phyloP scores from a whole-genome alignment of 2,797 vertebrate species.

The Manis javanica region DNA sequence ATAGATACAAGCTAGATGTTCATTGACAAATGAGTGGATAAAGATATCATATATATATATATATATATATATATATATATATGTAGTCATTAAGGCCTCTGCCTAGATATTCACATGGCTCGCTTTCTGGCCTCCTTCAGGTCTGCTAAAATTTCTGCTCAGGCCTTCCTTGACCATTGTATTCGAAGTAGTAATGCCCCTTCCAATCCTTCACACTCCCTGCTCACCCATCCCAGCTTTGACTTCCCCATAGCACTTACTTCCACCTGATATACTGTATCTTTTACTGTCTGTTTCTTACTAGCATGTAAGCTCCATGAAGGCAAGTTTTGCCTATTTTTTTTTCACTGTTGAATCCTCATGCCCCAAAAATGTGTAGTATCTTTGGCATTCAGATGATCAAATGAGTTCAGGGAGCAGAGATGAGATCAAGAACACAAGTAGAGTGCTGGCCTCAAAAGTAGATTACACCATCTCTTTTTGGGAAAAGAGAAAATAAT shows the following conservation, averaged over 20 bases:
- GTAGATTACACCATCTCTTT: not conserved
- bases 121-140: not conserved
- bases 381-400: not conserved
- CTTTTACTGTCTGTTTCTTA: not conserved
- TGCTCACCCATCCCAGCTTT: not conserved
- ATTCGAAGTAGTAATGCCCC: not conserved
- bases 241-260: not conserved
- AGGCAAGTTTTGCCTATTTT: not conserved
- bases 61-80: too few species aligned
- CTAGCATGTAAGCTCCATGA: not conserved
- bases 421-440: not conserved
- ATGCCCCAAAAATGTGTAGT: not conserved
- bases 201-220: not conserved
- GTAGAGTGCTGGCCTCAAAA: not conserved
- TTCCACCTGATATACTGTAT: not conserved
- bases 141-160: not conserved
- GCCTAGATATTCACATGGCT: not conserved
- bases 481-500: not conserved
- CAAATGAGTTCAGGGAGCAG: not conserved
- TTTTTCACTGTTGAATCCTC: not conserved
- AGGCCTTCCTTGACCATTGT: not conserved
- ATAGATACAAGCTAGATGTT: too few species aligned
- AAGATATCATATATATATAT: too few species aligned
- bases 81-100: not conserved
- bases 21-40: too few species aligned